Evolutionary conservation across 2,113 vertebrate species (phyloP), one percentile per base, ranked within the genome.

Genomic region (Actenoides hombroni): DNA sequence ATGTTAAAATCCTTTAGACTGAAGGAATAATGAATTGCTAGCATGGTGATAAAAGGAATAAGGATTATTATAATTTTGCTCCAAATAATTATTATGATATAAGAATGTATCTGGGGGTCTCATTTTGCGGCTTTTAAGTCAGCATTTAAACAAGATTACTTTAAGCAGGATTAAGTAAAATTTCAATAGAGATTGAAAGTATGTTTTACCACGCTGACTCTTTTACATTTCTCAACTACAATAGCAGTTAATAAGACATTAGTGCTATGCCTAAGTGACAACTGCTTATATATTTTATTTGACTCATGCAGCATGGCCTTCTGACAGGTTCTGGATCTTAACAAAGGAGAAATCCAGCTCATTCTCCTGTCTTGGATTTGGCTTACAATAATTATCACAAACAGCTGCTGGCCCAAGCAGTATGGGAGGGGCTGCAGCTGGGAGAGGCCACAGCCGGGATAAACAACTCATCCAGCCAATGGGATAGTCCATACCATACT

Each of bases 91-190:
- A 65, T 94, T 94, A 83, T 82, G 79, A 83, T 87, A 86, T 59
- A 83, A 83, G 94, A 77, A 76, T 81, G 86, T 90, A 96, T 95
- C 92, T 57, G n/a, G 71, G 63, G 80, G 31, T 49, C 89, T 97
- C 81, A 86, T 96, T 96, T 95, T 68, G 23, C 70, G 68, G 65
- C 86, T 96, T 96, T 97, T 93, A 93, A 61, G 10, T 97, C 97
- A 94, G 59, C 54, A 93, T 91, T 95, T 94, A 83, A 95, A 92
- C 42, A 89, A 92, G 95, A 97, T 90, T 86, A 64, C 83, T 83
- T 96, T 96, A 96, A 81, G 48, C 11, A 84, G 42, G 69, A 91
- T 96, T 90, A 91, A 93, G 69, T 73, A 77, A 77, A 85, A 82
- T 89, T 95, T 93, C 83, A 77, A 82, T 79, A 42, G 42, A 42